Evolutionary conservation across 1,140 invertebrate species (phyloP).

Genomic region (Diorhabda sublineata): DNA sequence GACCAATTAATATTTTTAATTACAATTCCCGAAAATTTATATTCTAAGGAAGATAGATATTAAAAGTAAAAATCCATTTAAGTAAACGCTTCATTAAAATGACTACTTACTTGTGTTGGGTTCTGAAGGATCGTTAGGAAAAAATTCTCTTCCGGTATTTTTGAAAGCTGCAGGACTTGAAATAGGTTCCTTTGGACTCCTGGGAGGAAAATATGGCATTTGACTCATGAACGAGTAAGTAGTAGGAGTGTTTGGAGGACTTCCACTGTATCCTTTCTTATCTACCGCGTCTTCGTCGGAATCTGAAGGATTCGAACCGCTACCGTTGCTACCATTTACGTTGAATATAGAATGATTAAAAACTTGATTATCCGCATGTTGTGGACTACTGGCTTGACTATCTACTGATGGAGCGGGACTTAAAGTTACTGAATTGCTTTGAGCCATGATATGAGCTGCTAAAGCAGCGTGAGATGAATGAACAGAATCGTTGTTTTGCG

Average conservation of each 20-base stretch:
- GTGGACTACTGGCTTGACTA: conserved; percentile 77
- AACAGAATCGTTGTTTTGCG: conserved; percentile 60
- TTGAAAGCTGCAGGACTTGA: conserved; percentile 52
- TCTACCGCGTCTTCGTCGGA: conserved; percentile 64
- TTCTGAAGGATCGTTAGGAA: conserved; percentile 69
- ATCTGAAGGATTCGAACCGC: conserved; percentile 63
- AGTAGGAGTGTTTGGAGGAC: conserved; percentile 59
- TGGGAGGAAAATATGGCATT: conserved; percentile 48
- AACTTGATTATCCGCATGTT: conserved; percentile 57
- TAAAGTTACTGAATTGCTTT: conserved; percentile 77
- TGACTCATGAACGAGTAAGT: conserved; percentile 48
- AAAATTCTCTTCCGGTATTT: conserved; percentile 59
- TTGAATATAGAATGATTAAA: conserved; percentile 46
- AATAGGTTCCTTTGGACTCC: conserved; percentile 47
- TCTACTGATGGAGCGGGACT: conserved; percentile 85
- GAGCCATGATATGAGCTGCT: conserved; percentile 62
- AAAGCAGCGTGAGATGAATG: conserved; percentile 57
- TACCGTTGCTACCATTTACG: conserved; percentile 52
- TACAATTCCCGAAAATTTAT: no score
- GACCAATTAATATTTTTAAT: no score
- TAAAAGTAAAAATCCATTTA: no score
- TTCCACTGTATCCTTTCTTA: conserved; percentile 44
- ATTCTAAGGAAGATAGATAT: no score
- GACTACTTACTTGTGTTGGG: conserved; percentile 71
- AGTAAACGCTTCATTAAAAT: not conserved